Evolutionary conservation across 2,113 vertebrate genomes (phyloP), one percentile per base, ranked within the genome.

Genomic region (Takifugu flavidus): DNA sequence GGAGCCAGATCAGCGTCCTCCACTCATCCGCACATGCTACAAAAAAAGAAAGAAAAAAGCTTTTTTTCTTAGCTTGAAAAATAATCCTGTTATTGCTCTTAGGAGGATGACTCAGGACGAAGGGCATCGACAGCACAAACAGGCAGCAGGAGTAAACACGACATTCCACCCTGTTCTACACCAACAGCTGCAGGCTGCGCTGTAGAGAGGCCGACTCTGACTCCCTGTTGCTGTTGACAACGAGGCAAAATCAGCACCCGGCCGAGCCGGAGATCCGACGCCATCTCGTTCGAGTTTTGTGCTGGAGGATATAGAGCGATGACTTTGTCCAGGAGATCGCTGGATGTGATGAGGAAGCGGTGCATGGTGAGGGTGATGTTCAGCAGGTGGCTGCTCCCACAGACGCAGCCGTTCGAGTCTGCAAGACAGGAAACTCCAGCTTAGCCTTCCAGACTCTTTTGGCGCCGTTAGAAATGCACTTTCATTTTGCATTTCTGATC

Each of bases 341-440:
- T 86, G 47, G 96, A 95, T 55, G 95, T 92, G 80, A 98, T 90
- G 87, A 96, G 79, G 62, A 95, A 87, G 2, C 93, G 91, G 76
- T 98, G 96, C 96, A 98, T 98, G 67, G 95, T 92, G 80, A 98
- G 87, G 75, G 91, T 91, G 79, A 96, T 93, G 79, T 95, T 94
- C 72, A 98, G 63, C 72, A 98, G 85, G 49, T 98, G 94, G 78
- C 86, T 92, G 85, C 89, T 94, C 51, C 91, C 90, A 77, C 87
- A 93, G 5, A 94, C 70, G 70, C 90, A 92, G 59, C 96, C 95
- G 29, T 96, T 92, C 25, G 91, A 78, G 87, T 98, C 95, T 98
- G 89, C 25, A 91, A 74, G 13, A 77, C 52, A 81, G 67, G 26
- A 70, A 4, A 28, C 25, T 64, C 49, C 61, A 25, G 52, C 7